Conservation (phyloP, 2,797 vertebrate genomes). For the Myripristis murdjan region DNA sequence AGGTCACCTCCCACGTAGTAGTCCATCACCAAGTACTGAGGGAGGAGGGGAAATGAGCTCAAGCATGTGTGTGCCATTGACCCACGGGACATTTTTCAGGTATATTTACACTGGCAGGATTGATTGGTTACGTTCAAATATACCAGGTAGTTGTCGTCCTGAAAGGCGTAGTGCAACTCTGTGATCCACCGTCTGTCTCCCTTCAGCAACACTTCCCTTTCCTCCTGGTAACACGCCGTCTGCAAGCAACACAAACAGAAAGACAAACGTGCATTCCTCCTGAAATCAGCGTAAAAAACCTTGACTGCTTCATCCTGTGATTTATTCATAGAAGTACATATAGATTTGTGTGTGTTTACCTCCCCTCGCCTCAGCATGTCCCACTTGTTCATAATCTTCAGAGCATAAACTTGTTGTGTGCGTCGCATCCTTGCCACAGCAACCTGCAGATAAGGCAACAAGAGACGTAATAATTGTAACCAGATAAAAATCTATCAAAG, state of each 20-base stretch:
- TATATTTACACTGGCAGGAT: background rate
- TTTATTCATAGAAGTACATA: background rate
- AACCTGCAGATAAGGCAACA: constrained; percentile 77
- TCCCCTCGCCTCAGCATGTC: constrained; percentile 90
- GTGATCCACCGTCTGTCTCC: constrained; percentile 92
- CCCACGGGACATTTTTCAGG: background rate
- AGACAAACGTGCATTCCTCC: constrained; percentile 2
- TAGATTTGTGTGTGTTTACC: constrained; percentile 63
- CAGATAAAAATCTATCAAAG: background rate
- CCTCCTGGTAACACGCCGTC: constrained; percentile 92
- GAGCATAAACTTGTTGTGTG: constrained; percentile 88
- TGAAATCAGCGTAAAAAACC: background rate
- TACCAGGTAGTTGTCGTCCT: constrained; percentile 92
- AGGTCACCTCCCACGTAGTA: constrained; percentile 92
- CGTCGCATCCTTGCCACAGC: constrained; percentile 88
- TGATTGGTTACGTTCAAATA: background rate
- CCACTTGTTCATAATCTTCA: constrained; percentile 95
- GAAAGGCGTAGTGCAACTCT: constrained; percentile 92
- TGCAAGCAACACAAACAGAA: constrained; percentile 49
- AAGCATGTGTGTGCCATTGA: background rate
- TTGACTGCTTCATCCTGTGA: background rate
- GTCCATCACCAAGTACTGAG: constrained; percentile 92
- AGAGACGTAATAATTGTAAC: constrained; percentile 1
- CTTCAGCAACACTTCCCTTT: constrained; percentile 89
- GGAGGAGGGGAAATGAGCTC: constrained; percentile 2